Evolutionary conservation across 2,888 invertebrate genomes (phyloP).

Genomic region (Microplitis manilae): DNA sequence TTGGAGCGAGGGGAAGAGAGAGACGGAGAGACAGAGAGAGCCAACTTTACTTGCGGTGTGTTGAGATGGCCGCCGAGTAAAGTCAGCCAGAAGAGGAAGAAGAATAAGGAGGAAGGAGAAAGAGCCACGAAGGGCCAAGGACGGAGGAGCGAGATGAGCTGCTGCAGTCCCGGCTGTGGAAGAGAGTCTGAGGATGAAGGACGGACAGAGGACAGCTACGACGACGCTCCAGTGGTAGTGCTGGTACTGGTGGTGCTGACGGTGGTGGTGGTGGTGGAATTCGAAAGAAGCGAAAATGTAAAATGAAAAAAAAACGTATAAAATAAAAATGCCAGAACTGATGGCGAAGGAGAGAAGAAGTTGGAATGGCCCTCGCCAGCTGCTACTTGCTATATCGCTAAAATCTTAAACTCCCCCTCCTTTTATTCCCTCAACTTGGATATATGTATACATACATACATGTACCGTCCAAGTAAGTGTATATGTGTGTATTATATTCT

Average conservation of each 20-base stretch:
- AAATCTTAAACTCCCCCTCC: conserved; percentile 33
- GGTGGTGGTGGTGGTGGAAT: conserved; percentile 18
- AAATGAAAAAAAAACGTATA: conserved; percentile 28
- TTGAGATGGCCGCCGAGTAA: conserved; percentile 34
- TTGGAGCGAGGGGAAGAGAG: conserved; percentile 20
- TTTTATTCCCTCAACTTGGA: conserved; percentile 27
- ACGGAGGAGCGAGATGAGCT: conserved; percentile 43
- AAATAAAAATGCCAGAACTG: conserved; percentile 18
- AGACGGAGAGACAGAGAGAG: too few species aligned
- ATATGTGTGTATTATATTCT: not conserved
- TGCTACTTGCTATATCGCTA: conserved; percentile 53
- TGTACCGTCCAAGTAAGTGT: too few species aligned
- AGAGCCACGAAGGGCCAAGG: conserved; percentile 46
- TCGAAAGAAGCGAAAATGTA: conserved; percentile 40
- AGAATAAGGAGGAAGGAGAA: conserved; percentile 15
- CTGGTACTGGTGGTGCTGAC: too few species aligned
- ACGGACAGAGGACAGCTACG: conserved; percentile 41
- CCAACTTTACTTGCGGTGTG: conserved; percentile 7
- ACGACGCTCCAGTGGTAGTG: conserved; percentile 17
- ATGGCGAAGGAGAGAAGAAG: conserved; percentile 17
- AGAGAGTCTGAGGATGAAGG: conserved; percentile 41
- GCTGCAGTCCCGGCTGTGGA: conserved; percentile 34
- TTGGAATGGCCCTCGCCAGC: conserved; percentile 40
- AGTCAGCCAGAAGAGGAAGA: conserved; percentile 41
- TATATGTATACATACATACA: conserved; percentile 3